These are phyloP conservation scores for Acipenser ruthenus DNA, from an alignment of 2,797 vertebrate species.

Conservation along the genomic window DNA sequence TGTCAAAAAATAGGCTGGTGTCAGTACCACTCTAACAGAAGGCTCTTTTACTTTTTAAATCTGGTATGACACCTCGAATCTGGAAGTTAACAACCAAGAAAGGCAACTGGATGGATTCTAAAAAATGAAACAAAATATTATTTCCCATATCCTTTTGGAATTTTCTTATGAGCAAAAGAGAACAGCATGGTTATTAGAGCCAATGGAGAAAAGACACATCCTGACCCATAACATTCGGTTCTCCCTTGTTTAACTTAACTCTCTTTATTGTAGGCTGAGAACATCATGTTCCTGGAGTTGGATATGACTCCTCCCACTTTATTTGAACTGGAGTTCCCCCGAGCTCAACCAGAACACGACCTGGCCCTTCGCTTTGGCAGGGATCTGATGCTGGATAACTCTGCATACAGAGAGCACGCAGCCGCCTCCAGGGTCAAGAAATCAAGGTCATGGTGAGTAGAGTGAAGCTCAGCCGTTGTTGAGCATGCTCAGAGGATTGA, in stretches of 20 bases:
- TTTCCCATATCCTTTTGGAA: too few species aligned
- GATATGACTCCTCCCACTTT: slow-evolving; percentile 84
- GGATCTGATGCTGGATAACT: slow-evolving; percentile 61
- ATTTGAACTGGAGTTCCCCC: slow-evolving; percentile 78
- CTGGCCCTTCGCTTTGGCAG: slow-evolving; percentile 68
- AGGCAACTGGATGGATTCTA: too few species aligned
- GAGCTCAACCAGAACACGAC: slow-evolving; percentile 70
- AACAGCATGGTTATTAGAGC: too few species aligned
- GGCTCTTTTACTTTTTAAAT: too few species aligned
- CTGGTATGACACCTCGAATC: too few species aligned
- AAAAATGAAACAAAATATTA: too few species aligned
- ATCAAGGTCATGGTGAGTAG: slow-evolving; percentile 84
- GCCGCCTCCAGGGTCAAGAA: slow-evolving; percentile 72
- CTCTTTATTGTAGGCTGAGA: slow-evolving; percentile 72
- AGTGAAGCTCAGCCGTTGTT: background rate
- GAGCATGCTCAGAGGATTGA: too few species aligned
- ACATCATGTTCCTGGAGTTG: slow-evolving; percentile 89
- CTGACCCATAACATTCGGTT: background rate
- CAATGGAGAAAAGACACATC: too few species aligned
- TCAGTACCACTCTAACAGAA: too few species aligned
- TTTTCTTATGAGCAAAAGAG: too few species aligned
- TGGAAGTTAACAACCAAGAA: too few species aligned
- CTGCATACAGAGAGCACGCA: slow-evolving; percentile 57
- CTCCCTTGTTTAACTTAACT: background rate
- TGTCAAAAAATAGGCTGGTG: too few species aligned